Evolutionary conservation across 2,888 invertebrate species (phyloP).

Genomic region (Diaprepes abbreviatus): DNA sequence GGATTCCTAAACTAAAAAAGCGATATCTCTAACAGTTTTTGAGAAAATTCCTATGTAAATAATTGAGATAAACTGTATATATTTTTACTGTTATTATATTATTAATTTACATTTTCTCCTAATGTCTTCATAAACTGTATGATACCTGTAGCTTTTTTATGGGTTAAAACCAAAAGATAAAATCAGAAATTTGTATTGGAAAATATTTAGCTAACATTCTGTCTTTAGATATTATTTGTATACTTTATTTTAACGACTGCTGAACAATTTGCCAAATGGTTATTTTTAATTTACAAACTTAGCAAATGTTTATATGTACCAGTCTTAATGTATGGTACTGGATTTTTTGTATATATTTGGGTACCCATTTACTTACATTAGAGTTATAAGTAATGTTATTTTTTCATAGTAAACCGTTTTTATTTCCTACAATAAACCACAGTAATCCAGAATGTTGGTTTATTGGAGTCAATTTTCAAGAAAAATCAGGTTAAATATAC

Average conservation of each 20-base stretch:
- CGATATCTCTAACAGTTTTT: too few species aligned
- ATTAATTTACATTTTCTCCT: too few species aligned
- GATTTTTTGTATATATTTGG: constrained; percentile 52
- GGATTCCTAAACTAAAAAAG: too few species aligned
- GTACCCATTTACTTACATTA: constrained; percentile 44
- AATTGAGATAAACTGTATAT: too few species aligned
- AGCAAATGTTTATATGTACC: constrained; percentile 46
- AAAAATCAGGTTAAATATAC: too few species aligned
- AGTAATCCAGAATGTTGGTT: background rate
- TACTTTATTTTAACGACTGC: constrained; percentile 49
- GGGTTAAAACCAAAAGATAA: too few species aligned
- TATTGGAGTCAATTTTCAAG: too few species aligned
- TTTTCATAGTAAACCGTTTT: constrained; percentile 27
- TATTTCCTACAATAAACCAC: background rate
- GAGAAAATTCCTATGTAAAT: too few species aligned
- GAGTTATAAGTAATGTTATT: constrained; percentile 20
- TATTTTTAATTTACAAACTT: constrained; percentile 42
- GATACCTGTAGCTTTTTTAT: too few species aligned
- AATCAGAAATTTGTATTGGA: too few species aligned
- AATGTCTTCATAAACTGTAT: too few species aligned
- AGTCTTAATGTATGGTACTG: constrained; percentile 41
- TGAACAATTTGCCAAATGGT: constrained; percentile 46
- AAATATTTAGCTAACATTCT: constrained; percentile 12
- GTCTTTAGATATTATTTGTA: constrained; percentile 27
- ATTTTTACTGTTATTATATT: too few species aligned